Conservation (phyloP, 92 coral and sea anemone species). For the Epizoanthus ramosus region DNA sequence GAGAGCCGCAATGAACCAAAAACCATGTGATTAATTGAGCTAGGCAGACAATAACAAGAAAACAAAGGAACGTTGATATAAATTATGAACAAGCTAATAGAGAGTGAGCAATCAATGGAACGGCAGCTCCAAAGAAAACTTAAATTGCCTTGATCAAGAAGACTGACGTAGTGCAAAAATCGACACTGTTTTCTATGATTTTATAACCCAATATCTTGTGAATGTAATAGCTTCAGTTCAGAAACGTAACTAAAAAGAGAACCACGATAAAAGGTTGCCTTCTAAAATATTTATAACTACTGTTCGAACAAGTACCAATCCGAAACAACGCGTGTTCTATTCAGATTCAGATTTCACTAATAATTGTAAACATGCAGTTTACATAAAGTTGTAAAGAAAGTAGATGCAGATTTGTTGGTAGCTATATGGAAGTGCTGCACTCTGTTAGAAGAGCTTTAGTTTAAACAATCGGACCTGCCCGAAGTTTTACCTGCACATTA, state of each 20-base stretch:
- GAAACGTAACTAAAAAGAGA: background rate
- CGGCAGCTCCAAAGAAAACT: background rate
- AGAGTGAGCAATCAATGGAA: background rate
- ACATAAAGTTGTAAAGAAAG: too few relatives aligned
- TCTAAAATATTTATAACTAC: background rate
- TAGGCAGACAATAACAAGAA: background rate
- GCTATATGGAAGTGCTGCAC: too few relatives aligned
- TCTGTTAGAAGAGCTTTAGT: too few relatives aligned
- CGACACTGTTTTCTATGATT: background rate
- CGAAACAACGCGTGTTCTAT: conserved; percentile 8
- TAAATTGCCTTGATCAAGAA: background rate
- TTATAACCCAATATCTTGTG: background rate
- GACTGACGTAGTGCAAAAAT: background rate
- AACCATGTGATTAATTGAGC: conserved; percentile 6
- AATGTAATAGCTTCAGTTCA: background rate
- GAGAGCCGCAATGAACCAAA: background rate
- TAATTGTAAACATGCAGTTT: too few relatives aligned
- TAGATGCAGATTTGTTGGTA: too few relatives aligned
- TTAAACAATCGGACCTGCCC: too few relatives aligned
- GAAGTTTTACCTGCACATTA: too few relatives aligned
- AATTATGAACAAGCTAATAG: background rate
- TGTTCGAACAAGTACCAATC: background rate
- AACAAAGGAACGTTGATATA: background rate
- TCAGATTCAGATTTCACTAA: background rate
- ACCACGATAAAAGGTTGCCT: background rate